Evolutionary conservation across 2,113 vertebrate species (phyloP).

Genomic region (Catharus bicknelli): DNA sequence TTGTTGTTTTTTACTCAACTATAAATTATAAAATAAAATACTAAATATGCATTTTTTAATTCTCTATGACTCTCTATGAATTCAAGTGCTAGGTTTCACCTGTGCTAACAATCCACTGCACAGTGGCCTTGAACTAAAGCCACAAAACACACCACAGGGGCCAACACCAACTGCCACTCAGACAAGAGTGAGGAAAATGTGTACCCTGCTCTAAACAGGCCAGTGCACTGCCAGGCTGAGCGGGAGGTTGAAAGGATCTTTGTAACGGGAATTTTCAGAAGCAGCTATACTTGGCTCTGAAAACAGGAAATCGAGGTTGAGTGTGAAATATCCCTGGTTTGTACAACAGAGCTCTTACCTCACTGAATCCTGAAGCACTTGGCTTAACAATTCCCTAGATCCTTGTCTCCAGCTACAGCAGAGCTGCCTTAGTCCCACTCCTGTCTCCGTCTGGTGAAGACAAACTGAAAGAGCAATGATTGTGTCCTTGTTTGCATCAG

Average conservation of each 20-base stretch:
- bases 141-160: background rate
- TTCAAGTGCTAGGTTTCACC: background rate
- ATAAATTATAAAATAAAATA: background rate
- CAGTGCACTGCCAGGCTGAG: background rate
- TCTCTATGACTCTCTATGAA: background rate
- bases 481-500: background rate
- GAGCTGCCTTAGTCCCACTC: background rate
- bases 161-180: background rate
- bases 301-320: background rate
- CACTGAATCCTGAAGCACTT: background rate
- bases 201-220: background rate
- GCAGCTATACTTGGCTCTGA: background rate
- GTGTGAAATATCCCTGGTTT: background rate
- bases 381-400: background rate
- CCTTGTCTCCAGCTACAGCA: background rate
- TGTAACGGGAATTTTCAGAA: background rate
- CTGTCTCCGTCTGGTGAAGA: background rate
- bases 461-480: background rate
- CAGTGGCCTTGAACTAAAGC: background rate
- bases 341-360: background rate
- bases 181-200: background rate
- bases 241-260: background rate
- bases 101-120: background rate
- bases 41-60: background rate
- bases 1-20: background rate